Conservation (phyloP, 1,140 invertebrate species). For the Lithobius niger region DNA sequence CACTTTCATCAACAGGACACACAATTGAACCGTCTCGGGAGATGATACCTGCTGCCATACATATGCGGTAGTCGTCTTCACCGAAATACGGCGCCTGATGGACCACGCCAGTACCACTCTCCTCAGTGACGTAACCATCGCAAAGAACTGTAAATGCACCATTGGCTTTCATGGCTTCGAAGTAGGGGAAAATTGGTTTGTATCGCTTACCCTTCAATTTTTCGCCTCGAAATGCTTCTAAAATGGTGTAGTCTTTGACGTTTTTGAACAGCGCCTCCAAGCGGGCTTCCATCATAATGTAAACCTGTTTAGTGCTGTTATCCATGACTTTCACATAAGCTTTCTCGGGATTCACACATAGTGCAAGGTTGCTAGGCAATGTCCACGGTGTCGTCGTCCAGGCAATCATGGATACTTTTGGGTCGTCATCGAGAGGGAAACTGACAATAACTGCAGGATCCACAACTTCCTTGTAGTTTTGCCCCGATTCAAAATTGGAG, state of each 20-base stretch:
- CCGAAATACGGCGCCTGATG: conserved; percentile 99
- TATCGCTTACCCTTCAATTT: conserved; percentile 71
- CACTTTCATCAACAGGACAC: conserved; percentile 88
- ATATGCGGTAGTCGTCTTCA: conserved; percentile 88
- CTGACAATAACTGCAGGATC: conserved; percentile 85
- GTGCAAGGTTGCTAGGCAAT: conserved; percentile 85
- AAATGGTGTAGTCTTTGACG: conserved; percentile 53
- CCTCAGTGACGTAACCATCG: conserved; percentile 89
- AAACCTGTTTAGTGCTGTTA: conserved; percentile 49
- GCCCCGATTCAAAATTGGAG: conserved; percentile 97
- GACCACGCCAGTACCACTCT: conserved; percentile 96
- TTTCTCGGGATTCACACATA: conserved; percentile 85
- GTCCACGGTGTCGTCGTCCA: conserved; percentile 99
- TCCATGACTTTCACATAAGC: conserved; percentile 70
- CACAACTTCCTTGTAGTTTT: conserved; percentile 97
- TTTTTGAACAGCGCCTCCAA: conserved; percentile 69
- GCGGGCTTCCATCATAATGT: conserved; percentile 78
- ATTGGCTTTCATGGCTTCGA: conserved; percentile 42
- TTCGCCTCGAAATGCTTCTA: conserved; percentile 61
- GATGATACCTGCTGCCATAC: conserved; percentile 66
- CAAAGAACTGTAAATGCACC: conserved; percentile 74
- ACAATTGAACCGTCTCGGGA: conserved; percentile 69
- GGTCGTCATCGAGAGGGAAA: conserved; percentile 61
- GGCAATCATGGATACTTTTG: conserved; percentile 60
- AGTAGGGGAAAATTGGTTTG: conserved; percentile 86